These are phyloP conservation scores for Brachystomella parvula DNA, from an alignment of 1,140 invertebrate species.

Conservation along the genomic window DNA sequence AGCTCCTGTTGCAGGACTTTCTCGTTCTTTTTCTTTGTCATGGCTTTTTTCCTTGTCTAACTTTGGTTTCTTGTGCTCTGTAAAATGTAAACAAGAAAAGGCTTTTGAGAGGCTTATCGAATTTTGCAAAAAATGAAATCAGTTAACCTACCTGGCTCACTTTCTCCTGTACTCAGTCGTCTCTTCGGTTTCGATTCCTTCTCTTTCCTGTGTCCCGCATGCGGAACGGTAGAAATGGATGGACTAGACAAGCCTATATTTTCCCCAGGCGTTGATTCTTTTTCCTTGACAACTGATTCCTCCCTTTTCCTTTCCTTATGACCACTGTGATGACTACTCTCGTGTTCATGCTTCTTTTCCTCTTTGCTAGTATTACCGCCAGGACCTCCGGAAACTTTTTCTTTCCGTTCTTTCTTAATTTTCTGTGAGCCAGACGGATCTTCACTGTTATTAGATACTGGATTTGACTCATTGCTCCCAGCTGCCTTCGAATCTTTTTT, in stretches of 20 bases:
- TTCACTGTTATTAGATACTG: constrained; percentile 1
- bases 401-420: constrained; percentile 18
- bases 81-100: not conserved
- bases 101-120: too few species aligned
- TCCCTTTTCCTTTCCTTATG: constrained; percentile 36
- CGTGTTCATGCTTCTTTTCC: constrained; percentile 13
- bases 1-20: not conserved
- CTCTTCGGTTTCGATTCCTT: constrained; percentile 31
- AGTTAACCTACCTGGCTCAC: constrained; percentile 25
- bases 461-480: not conserved
- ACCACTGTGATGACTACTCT: constrained; percentile 31
- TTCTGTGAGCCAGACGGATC: constrained; percentile 17
- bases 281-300: constrained; percentile 34
- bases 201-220: constrained; percentile 35
- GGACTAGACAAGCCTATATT: too few species aligned
- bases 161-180: constrained; percentile 31
- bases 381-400: constrained; percentile 12
- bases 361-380: constrained; percentile 9
- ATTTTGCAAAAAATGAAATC: not conserved
- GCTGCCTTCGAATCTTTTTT: not conserved
- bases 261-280: constrained; percentile 36
- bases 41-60: constrained; percentile 19
- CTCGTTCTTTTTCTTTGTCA: not conserved
- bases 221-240: not conserved
- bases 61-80: constrained; percentile 21